phyloP scores from a whole-genome alignment of 2,113 vertebrate genomes.

The Hystrix cristata region DNA sequence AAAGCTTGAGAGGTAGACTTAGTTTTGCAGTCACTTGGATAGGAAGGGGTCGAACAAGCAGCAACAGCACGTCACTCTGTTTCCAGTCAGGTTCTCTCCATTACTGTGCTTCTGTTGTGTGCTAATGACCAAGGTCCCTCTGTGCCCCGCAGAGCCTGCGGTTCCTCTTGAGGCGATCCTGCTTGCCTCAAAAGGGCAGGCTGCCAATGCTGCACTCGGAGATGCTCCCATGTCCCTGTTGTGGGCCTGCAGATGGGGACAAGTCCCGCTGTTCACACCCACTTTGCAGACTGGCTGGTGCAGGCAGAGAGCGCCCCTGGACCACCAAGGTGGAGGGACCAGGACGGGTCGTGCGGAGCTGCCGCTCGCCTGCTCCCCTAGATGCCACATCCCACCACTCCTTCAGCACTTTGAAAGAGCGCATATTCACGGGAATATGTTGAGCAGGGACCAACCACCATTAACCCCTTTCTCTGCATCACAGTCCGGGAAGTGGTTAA shows the following conservation, averaged over 20 bases:
- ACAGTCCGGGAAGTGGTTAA: background rate
- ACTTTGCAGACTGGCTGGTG: background rate
- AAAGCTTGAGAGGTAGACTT: background rate
- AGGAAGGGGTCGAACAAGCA: background rate
- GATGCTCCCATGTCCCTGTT: background rate
- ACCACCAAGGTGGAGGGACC: background rate
- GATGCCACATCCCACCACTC: background rate
- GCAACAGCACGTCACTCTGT: accelerated
- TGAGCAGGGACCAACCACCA: background rate
- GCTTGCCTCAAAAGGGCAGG: background rate
- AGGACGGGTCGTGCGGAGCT: background rate
- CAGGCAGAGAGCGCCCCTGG: background rate
- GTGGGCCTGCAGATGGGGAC: background rate
- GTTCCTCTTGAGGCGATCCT: background rate
- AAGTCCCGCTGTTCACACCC: background rate
- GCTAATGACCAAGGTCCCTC: background rate
- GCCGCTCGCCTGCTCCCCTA: background rate
- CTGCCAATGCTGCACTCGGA: background rate
- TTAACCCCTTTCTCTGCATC: background rate
- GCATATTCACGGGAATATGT: background rate
- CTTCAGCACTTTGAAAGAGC: background rate
- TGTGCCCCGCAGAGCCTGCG: background rate
- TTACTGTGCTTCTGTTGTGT: background rate
- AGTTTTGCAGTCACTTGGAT: background rate
- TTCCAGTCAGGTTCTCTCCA: background rate